Base-by-base conservation (phyloP, 92 coral and sea anemone genomes). In the Paragorgia papillata region DNA sequence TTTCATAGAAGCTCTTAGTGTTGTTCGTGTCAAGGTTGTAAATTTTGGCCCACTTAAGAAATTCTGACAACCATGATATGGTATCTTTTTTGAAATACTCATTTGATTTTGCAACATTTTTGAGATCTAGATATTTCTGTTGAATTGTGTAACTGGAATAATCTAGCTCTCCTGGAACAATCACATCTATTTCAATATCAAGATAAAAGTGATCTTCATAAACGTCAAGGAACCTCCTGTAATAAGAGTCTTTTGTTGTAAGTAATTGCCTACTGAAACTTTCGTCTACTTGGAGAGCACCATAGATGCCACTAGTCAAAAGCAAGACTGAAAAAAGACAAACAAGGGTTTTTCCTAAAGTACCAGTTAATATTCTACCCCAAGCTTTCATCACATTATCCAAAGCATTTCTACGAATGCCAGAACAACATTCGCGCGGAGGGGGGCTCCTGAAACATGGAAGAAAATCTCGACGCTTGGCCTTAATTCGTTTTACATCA, bases 401-500 rank as follows among this genome's bases (percentile, higher is more conserved):
- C 17, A 87, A 61, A 29, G 73, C 83, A 19, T 26, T 75, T 73
- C 71, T 59, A 3, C 73, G 73, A 41, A 43, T 66, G 14, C 57
- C 19, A n/a, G 34, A 2, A 25, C 73, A 66, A 18, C 73, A 66
- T 3, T 39, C 33, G 12, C 14, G 12, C 22, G 39, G 31, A 6
- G 80, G 79, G n/a, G 87, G 85, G 25, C 48, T 84, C 1, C 43
- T 80, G 53, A 86, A 85, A 40, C 75, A 34, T 7, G 89, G 89
- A 24, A 82, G 60, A 30, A 63, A 74, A 61, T 89, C 90, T 18
- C 90, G 85, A 12, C 88, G 83, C 22, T 79, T 74, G 20, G 86
- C 51, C 76, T 86, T 89, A 54, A 89, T 86, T 64, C 93, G 57
- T 55, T 85, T 79, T 27, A 89, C 76, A 57, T 86, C 90, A 64